Conservation (phyloP, 1,140 invertebrate species). For the Microplitis mediator region DNA sequence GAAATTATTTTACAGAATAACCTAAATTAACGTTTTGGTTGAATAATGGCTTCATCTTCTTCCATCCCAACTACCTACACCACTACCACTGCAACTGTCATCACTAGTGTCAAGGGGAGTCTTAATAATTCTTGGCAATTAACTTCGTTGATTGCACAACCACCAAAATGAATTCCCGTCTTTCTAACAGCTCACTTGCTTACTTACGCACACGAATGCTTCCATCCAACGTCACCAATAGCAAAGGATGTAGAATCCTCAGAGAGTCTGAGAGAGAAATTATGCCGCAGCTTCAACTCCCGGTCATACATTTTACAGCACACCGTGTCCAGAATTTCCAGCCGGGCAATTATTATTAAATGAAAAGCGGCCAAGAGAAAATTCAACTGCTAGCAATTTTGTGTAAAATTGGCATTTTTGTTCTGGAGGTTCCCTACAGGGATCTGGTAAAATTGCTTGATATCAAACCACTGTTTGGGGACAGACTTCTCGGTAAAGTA, state of each 20-base stretch:
- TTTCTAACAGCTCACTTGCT: background rate
- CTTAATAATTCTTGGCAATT: conserved; percentile 13
- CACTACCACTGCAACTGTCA: too few species aligned
- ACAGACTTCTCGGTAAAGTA: too few species aligned
- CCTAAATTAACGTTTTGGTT: background rate
- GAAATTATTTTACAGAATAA: background rate
- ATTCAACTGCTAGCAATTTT: conserved; percentile 34
- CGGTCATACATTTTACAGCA: conserved; percentile 13
- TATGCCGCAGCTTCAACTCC: conserved; percentile 12
- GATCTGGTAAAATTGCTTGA: conserved; percentile 2
- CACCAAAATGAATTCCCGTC: background rate
- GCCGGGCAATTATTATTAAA: conserved; percentile 36
- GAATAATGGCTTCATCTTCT: background rate
- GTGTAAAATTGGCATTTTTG: conserved; percentile 47
- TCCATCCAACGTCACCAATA: too few species aligned
- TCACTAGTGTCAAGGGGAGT: background rate
- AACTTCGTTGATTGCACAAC: conserved; percentile 16
- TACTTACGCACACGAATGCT: too few species aligned
- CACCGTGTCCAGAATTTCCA: conserved; percentile 13
- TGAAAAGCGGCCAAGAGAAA: conserved; percentile 48
- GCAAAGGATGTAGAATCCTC: background rate
- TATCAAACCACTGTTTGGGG: too few species aligned
- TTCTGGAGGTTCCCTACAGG: background rate
- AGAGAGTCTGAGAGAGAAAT: background rate
- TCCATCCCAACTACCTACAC: background rate